These are phyloP conservation scores for Semibalanus balanoides DNA, from an alignment of 1,140 invertebrate genomes.

Conservation along the genomic window DNA sequence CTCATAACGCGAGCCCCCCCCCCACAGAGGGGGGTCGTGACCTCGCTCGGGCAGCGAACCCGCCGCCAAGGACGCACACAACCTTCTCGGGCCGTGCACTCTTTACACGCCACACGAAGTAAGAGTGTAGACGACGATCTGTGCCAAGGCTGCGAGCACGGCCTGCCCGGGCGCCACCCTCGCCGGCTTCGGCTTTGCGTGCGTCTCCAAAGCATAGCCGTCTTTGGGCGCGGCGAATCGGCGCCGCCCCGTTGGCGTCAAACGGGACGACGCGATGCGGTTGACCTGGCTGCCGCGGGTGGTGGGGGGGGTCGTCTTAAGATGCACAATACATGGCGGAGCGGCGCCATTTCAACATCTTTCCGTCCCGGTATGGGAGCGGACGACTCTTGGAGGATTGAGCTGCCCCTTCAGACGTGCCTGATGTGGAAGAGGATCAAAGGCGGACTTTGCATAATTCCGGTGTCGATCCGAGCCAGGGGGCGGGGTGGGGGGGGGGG, in stretches of 20 bases:
- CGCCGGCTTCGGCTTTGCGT: not conserved
- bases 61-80: not conserved
- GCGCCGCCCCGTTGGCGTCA: not conserved
- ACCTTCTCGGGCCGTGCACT: not conserved
- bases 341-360: not conserved
- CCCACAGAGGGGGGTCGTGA: not conserved
- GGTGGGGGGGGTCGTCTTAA: too few species aligned
- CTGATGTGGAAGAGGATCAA: too few species aligned
- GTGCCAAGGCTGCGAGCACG: not conserved
- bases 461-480: too few species aligned
- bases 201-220: not conserved
- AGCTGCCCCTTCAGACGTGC: too few species aligned
- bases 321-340: not conserved
- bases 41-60: not conserved
- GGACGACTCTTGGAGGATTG: too few species aligned
- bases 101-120: not conserved
- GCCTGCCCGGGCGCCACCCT: too few species aligned
- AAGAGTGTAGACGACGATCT: not conserved
- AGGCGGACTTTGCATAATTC: too few species aligned
- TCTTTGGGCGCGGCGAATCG: not conserved
- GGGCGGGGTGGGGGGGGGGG: too few species aligned
- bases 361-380: not conserved
- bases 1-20: too few species aligned
- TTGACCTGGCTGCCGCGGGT: not conserved
- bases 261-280: not conserved